Conservation (phyloP, 2,113 vertebrate species). For the Phylloscopus trochiloides region DNA sequence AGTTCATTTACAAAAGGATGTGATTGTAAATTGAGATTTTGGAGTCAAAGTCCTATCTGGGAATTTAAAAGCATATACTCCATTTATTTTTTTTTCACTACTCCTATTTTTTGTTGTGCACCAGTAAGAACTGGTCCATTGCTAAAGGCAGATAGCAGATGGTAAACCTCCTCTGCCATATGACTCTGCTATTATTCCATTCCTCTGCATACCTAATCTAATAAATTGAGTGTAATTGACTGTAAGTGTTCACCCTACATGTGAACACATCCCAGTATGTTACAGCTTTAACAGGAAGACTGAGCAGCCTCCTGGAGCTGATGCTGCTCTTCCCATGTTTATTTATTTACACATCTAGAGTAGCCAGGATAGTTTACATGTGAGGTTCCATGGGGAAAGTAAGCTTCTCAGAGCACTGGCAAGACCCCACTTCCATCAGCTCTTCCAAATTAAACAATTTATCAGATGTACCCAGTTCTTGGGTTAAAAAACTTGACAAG, state of each 20-base stretch:
- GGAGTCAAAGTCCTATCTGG: neutral
- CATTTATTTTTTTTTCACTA: neutral
- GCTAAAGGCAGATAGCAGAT: slow-evolving; percentile 51
- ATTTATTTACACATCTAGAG: neutral
- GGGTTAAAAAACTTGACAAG: neutral
- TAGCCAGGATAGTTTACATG: neutral
- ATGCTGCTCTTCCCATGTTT: neutral
- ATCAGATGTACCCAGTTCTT: neutral
- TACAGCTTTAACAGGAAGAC: neutral
- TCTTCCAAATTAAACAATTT: neutral
- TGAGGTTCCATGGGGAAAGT: neutral
- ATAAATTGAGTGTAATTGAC: slow-evolving; percentile 50
- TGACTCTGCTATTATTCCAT: slow-evolving; percentile 33
- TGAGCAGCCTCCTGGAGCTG: neutral
- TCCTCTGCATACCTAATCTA: slow-evolving; percentile 24
- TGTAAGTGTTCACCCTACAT: neutral
- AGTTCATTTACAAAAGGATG: neutral
- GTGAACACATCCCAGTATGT: neutral
- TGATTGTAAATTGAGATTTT: neutral
- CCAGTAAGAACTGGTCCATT: neutral
- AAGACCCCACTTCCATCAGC: neutral
- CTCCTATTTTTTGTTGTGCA: neutral
- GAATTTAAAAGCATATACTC: neutral
- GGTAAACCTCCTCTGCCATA: slow-evolving; percentile 27
- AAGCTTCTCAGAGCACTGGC: neutral